A percentile compares a stretch with the other conserved stretches of the same genome.
Conservation (phyloP, 2,888 invertebrate genomes). For the Athrips mouffetella region DNA sequence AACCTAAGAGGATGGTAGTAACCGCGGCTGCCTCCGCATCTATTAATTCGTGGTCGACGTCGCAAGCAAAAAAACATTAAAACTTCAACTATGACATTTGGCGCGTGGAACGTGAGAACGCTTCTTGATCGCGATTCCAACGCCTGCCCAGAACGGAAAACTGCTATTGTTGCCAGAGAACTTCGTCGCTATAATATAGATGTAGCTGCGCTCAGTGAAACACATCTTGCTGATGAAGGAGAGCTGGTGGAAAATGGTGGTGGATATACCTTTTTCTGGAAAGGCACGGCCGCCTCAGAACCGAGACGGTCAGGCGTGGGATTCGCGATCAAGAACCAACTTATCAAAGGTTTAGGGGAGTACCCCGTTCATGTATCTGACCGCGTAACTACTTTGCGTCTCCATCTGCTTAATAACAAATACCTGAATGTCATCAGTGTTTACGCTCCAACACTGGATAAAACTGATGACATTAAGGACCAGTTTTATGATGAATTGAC, state of each 20-base stretch:
- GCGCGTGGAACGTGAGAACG: conserved; percentile 23
- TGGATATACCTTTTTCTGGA: conserved; percentile 19
- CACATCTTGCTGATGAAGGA: conserved; percentile 21
- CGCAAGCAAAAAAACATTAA: conserved; percentile 6
- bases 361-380: conserved; percentile 19
- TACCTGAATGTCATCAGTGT: conserved; percentile 30
- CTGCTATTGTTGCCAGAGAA: conserved; percentile 23
- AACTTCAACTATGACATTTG: conserved; percentile 2
- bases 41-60: too few relatives aligned
- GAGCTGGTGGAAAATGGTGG: too few relatives aligned
- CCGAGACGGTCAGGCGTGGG: conserved; percentile 19
- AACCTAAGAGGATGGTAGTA: conserved; percentile 13
- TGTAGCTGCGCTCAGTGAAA: too few relatives aligned
- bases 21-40: conserved; percentile 22
- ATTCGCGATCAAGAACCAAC: conserved; percentile 18
- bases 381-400: too few relatives aligned
- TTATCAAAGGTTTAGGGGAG: conserved; percentile 9
- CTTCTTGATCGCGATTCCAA: conserved; percentile 10
- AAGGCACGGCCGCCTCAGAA: conserved; percentile 17
- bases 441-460: conserved; percentile 29
- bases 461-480: conserved; percentile 23
- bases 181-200: conserved; percentile 26
- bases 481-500: conserved; percentile 26
- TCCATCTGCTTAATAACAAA: conserved; percentile 24
- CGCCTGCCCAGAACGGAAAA: conserved; percentile 17